Evolutionary conservation across 2,113 vertebrate genomes (phyloP).

Genomic region (Nycticebus coucang): DNA sequence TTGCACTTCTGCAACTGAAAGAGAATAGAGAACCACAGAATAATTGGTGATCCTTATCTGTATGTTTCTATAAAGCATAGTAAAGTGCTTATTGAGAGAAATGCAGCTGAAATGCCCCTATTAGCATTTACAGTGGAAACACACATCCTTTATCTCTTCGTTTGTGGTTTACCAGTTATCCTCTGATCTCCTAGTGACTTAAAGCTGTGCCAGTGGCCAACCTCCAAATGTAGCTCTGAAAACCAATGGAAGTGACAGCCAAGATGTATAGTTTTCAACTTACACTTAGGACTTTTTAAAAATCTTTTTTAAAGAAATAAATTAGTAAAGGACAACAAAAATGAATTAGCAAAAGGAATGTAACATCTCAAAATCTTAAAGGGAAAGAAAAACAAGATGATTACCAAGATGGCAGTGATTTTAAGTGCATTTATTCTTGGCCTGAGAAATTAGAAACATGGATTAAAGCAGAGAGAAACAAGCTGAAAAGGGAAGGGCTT

Average conservation of each 20-base stretch:
- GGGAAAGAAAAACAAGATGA: not conserved
- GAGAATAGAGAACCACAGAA: slow-evolving; percentile 3
- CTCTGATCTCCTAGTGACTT: slow-evolving; percentile 53
- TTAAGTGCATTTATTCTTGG: not conserved
- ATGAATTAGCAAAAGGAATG: not conserved
- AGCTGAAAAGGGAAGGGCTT: not conserved
- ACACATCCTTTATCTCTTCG: not conserved
- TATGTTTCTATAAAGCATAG: slow-evolving; percentile 15
- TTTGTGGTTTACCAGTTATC: slow-evolving; percentile 35
- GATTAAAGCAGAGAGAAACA: not conserved
- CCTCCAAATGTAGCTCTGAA: not conserved
- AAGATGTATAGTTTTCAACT: not conserved
- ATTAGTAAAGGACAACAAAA: not conserved
- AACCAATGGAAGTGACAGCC: not conserved
- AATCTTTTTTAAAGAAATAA: not conserved
- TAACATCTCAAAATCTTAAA: not conserved
- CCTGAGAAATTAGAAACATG: not conserved
- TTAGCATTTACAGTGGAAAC: not conserved
- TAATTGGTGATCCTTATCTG: slow-evolving; percentile 27
- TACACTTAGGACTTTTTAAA: not conserved
- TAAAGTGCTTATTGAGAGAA: not conserved
- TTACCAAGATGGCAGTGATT: not conserved
- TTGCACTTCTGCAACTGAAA: slow-evolving; percentile 2
- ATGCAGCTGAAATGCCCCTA: not conserved
- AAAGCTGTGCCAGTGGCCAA: not conserved